Evolutionary conservation across 2,888 invertebrate species (phyloP), one percentile per base, ranked within the genome.

Genomic region (Scotopteryx bipunctaria): DNA sequence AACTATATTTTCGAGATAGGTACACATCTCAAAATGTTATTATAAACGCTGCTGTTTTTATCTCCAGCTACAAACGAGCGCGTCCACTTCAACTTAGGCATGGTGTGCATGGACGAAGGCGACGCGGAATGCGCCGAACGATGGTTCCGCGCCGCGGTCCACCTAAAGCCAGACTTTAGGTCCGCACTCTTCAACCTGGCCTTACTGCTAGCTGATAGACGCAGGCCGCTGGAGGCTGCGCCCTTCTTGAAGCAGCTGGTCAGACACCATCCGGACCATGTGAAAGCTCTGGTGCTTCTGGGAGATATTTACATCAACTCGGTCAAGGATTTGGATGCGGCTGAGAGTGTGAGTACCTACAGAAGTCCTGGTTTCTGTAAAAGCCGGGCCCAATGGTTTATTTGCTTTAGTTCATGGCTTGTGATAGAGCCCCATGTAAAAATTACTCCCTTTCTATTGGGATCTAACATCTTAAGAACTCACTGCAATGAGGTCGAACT

Each of bases 231-330:
- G 14, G 98, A 98, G 74, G 98, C 98, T 0, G 96, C 97, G 5
- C 97, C 98, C 0, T 97, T 96, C 79, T 89, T 99, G 9, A 96
- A 97, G 77, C 97, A 97, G 74, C 92, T 99, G 8, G 96, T 98
- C 51, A 93, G 96, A 63, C 94, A 96, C 73, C 96, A 98, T 87
- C 97, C 98, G 0, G 96, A 97, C 78, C 98, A 99, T 78, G 94
- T 97, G 6, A 99, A 99, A 86, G 98, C 98, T 25, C 90, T 98
- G 56, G 98, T 99, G 65, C 91, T 99, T 21, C 90, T 98, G 8
- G 98, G 98, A 6, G 98, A 99, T 79, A 97, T 99, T 73, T 98
- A 98, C 83, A 97, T 99, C 59, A 99, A 98, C 83, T 95, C 96
- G 63, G 95, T 98, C 71, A 98, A 98, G 76, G 97, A 99, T 81